Percentiles rank a stretch among this genome's conserved stretches.
Conservation (phyloP, 2,797 vertebrate genomes). For the Semaprochilodus insignis region DNA sequence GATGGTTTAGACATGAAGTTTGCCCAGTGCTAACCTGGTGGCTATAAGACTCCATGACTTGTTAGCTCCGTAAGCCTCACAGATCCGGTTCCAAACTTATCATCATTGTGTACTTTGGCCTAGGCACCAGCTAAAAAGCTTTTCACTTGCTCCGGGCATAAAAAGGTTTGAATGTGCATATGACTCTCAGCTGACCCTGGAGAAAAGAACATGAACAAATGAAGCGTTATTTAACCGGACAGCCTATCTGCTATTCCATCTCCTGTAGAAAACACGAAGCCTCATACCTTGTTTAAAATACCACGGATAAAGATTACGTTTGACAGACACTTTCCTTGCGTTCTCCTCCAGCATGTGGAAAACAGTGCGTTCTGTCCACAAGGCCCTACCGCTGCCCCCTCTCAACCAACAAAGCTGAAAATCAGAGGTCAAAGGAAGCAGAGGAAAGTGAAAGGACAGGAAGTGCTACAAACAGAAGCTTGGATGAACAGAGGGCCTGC, state of each 20-base stretch:
- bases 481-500: neutral
- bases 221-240: neutral
- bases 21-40: too few species aligned
- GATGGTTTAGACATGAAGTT: too few species aligned
- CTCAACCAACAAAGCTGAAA: constrained; percentile 24
- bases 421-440: constrained; percentile 5
- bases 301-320: neutral
- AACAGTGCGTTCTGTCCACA: constrained; percentile 49
- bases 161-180: neutral
- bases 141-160: neutral
- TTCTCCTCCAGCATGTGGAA: constrained; percentile 52
- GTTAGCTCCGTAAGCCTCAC: neutral
- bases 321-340: constrained; percentile 4
- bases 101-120: too few species aligned
- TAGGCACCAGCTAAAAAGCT: neutral
- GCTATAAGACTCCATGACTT: too few species aligned
- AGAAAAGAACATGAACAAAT: neutral
- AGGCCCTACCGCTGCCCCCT: constrained; percentile 36
- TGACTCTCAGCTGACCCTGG: neutral
- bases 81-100: neutral
- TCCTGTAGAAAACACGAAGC: neutral
- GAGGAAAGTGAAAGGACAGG: constrained; percentile 1
- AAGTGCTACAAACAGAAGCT: too few species aligned
- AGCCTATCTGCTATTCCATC: neutral
- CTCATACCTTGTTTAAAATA: neutral